Evolutionary conservation across 2,113 vertebrate species (phyloP).

Genomic region (Hippolais icterina): DNA sequence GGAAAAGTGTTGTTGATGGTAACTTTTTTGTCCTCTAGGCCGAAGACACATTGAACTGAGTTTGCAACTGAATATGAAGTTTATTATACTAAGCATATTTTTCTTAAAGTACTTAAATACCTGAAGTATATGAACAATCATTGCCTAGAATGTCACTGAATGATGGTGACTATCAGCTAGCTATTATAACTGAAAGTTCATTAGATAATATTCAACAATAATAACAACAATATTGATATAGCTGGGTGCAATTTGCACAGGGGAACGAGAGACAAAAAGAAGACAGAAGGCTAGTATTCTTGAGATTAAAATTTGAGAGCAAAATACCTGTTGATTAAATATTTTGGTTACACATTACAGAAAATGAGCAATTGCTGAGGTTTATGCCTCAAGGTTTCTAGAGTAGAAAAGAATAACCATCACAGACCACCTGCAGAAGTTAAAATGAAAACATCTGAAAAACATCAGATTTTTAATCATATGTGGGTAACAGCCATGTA

Average conservation of each 20-base stretch:
- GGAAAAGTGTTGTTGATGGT: background rate
- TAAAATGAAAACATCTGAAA: background rate
- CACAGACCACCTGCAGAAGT: background rate
- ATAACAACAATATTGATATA: background rate
- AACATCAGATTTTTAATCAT: background rate
- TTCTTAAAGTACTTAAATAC: background rate
- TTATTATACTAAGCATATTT: background rate
- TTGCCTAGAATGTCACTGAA: background rate
- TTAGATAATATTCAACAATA: background rate
- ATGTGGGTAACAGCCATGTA: background rate
- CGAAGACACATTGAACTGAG: background rate
- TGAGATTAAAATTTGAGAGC: background rate
- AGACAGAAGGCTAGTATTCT: background rate
- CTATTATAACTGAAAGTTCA: background rate
- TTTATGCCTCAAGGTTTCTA: background rate
- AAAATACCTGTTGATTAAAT: background rate
- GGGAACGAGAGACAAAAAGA: background rate
- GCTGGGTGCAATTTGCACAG: background rate
- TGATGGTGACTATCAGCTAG: background rate
- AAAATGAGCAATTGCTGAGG: background rate
- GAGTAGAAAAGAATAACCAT: background rate
- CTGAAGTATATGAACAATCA: background rate
- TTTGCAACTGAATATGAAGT: background rate
- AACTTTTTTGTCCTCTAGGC: background rate
- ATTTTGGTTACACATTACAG: background rate